Percentiles rank a stretch among this genome's conserved stretches.
phyloP scores from a whole-genome alignment of 2,888 invertebrate species.

The Aphrophora alni region DNA sequence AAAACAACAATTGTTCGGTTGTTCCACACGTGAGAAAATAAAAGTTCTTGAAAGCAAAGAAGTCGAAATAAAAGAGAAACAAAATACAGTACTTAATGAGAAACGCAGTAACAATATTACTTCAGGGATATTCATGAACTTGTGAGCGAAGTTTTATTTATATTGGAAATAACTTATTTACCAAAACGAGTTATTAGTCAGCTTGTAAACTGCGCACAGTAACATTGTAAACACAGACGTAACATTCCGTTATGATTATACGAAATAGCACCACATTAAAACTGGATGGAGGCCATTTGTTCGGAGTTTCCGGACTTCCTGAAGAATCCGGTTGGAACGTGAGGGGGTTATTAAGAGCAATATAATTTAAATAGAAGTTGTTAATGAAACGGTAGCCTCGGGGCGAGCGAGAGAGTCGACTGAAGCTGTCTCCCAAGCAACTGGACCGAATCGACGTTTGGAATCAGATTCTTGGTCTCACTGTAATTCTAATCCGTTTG shows the following conservation, averaged over 20 bases:
- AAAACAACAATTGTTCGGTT: too few relatives aligned
- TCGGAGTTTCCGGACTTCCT: background rate
- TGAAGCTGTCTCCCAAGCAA: background rate
- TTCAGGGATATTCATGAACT: too few relatives aligned
- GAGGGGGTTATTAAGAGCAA: constrained; percentile 2
- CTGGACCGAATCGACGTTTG: background rate
- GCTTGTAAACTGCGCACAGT: too few relatives aligned
- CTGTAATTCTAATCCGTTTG: background rate
- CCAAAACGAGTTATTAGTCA: too few relatives aligned
- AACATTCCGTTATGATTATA: background rate
- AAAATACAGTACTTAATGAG: too few relatives aligned
- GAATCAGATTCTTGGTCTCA: background rate
- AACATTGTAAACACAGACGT: background rate
- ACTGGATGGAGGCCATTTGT: background rate
- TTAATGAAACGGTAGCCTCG: background rate
- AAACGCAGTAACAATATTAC: too few relatives aligned
- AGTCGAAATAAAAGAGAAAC: too few relatives aligned
- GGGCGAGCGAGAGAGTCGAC: background rate
- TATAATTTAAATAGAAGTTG: background rate
- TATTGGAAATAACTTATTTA: too few relatives aligned
- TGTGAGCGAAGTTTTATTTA: too few relatives aligned
- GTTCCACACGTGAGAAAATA: too few relatives aligned
- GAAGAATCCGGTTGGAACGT: background rate
- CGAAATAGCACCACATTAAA: background rate
- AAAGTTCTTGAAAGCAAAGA: too few relatives aligned